A percentile compares a stretch with the other conserved stretches of the same genome.
These are phyloP conservation scores for Peucedramus taeniatus DNA, from an alignment of 2,113 vertebrate genomes.

Conservation along the genomic window DNA sequence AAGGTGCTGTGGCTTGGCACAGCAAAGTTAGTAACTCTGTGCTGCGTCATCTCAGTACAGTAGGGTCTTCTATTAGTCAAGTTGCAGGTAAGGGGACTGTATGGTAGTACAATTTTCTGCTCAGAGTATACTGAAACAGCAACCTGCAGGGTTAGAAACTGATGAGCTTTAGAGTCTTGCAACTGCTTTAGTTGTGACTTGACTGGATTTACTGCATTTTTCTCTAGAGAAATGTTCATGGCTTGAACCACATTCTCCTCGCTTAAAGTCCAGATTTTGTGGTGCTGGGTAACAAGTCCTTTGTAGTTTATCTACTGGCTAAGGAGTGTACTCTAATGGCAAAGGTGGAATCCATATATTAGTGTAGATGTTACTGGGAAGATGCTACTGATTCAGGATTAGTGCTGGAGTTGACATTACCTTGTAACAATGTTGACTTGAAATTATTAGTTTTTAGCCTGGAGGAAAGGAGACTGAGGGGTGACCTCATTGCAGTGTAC, in stretches of 20 bases:
- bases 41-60: neutral
- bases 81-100: neutral
- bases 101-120: neutral
- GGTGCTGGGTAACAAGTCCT: neutral
- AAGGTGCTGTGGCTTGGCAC: neutral
- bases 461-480: neutral
- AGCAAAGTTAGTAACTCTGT: slow-evolving; percentile 18
- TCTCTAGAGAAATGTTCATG: neutral
- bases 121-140: neutral
- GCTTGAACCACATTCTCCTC: neutral
- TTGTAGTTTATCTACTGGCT: neutral
- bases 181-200: neutral
- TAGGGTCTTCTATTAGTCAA: neutral
- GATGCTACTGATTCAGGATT: neutral
- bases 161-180: neutral
- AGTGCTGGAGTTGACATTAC: neutral
- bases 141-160: neutral
- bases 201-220: neutral
- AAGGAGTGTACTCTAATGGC: neutral
- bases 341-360: neutral
- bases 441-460: slow-evolving; percentile 31
- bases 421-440: neutral
- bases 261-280: neutral
- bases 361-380: neutral
- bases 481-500: neutral